Conservation (phyloP, 2,797 vertebrate species). For the Apogon hyalosoma region DNA sequence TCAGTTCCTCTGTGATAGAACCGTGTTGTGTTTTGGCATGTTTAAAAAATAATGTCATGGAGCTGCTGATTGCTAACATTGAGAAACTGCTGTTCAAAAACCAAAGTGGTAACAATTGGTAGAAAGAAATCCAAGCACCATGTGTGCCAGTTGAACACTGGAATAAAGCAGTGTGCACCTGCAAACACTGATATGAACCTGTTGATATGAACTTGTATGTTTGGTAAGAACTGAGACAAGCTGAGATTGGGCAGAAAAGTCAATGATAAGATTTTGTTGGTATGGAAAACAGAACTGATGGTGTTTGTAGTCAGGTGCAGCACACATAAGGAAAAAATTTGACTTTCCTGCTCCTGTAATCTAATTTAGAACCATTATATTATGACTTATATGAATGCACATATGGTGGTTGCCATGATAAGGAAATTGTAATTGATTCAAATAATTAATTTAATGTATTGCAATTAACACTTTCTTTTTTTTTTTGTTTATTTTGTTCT, state of each 20-base stretch:
- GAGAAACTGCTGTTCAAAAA: conserved; percentile 11
- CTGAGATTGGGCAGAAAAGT: conserved; percentile 45
- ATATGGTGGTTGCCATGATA: too few species aligned
- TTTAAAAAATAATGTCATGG: background rate
- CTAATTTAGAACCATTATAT: too few species aligned
- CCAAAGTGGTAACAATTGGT: background rate
- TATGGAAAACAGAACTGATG: background rate
- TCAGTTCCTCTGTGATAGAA: background rate
- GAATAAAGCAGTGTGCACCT: conserved; percentile 17
- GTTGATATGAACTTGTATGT: background rate
- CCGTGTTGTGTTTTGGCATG: background rate
- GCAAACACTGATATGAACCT: conserved; percentile 27
- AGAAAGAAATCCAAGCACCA: conserved; percentile 9
- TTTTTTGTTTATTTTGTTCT: too few species aligned
- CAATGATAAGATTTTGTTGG: conserved; percentile 24
- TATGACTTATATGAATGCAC: too few species aligned
- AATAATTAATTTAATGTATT: too few species aligned
- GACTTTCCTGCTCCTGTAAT: too few species aligned
- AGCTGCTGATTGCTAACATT: conserved; percentile 6
- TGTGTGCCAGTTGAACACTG: conserved; percentile 28
- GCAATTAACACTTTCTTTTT: too few species aligned
- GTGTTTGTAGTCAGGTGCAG: conserved; percentile 5
- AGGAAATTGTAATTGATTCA: too few species aligned
- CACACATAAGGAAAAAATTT: background rate
- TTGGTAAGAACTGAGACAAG: conserved; percentile 30